A percentile compares a stretch with the other conserved stretches of the same genome.
Evolutionary conservation across 2,113 vertebrate genomes (phyloP).

Genomic region (Octodon degus): DNA sequence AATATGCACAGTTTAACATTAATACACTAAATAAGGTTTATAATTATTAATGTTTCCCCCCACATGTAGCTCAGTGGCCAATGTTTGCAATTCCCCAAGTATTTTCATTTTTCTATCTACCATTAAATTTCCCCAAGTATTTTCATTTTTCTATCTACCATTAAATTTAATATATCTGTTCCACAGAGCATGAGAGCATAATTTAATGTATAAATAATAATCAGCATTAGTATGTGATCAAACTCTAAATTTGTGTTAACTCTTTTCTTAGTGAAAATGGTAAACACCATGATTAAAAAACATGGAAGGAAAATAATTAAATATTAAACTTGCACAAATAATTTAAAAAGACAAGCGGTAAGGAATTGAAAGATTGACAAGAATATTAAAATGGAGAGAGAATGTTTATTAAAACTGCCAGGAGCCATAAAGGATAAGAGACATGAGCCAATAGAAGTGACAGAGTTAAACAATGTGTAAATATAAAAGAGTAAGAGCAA

Average conservation of each 20-base stretch:
- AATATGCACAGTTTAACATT: conserved; percentile 73
- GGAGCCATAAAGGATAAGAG: conserved; percentile 12
- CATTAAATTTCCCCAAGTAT: conserved; percentile 52
- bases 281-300: not conserved
- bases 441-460: conserved; percentile 27
- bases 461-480: conserved; percentile 15
- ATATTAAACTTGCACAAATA: conserved; percentile 63
- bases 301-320: conserved; percentile 59
- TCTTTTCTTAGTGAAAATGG: conserved; percentile 31
- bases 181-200: conserved; percentile 41
- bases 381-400: conserved; percentile 32
- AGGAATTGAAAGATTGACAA: not conserved
- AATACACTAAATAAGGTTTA: conserved; percentile 58
- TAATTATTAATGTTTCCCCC: conserved; percentile 53
- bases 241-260: conserved; percentile 39
- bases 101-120: conserved; percentile 48
- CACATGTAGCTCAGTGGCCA: conserved; percentile 46
- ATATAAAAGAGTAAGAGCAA: not conserved
- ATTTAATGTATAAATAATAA: conserved; percentile 61
- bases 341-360: conserved; percentile 44
- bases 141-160: conserved; percentile 49
- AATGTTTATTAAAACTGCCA: conserved; percentile 19
- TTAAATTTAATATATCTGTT: conserved; percentile 59
- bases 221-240: conserved; percentile 29
- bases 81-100: conserved; percentile 58